phyloP scores from a whole-genome alignment of 2,113 vertebrate species.

The Silurus glanis region DNA sequence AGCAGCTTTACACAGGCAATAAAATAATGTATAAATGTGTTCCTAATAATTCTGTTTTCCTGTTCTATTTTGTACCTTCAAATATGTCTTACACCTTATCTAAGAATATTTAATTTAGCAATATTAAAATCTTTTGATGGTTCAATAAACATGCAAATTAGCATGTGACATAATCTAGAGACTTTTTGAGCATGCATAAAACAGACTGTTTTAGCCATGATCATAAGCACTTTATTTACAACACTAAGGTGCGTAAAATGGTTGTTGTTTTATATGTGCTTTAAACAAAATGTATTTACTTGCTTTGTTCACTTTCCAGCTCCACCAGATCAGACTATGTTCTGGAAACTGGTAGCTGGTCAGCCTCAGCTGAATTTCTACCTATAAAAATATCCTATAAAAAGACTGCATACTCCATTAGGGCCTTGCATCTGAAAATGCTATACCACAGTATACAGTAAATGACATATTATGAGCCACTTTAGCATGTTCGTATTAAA shows the following conservation, averaged over 20 bases:
- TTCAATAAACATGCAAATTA: too few relatives aligned
- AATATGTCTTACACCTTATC: too few relatives aligned
- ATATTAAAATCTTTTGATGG: too few relatives aligned
- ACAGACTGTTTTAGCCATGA: neutral
- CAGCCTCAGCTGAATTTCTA: too few relatives aligned
- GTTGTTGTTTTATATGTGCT: neutral
- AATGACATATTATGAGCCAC: neutral
- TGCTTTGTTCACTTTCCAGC: too few relatives aligned
- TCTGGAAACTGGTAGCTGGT: neutral
- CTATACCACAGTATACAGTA: neutral
- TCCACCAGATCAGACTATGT: too few relatives aligned
- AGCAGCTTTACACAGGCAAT: too few relatives aligned
- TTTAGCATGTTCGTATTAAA: neutral
- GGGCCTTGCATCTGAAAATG: neutral
- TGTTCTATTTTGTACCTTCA: neutral
- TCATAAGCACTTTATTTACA: neutral
- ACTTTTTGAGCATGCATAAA: too few relatives aligned
- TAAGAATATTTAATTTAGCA: neutral
- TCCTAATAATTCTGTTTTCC: neutral
- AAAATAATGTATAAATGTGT: too few relatives aligned
- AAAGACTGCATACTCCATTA: too few relatives aligned
- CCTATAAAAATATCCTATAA: too few relatives aligned
- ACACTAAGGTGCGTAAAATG: neutral
- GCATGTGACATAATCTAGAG: too few relatives aligned
- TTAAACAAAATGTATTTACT: neutral